Base-by-base conservation (phyloP, 2,888 invertebrate species). In the Cremastobaeus sp. region DNA sequence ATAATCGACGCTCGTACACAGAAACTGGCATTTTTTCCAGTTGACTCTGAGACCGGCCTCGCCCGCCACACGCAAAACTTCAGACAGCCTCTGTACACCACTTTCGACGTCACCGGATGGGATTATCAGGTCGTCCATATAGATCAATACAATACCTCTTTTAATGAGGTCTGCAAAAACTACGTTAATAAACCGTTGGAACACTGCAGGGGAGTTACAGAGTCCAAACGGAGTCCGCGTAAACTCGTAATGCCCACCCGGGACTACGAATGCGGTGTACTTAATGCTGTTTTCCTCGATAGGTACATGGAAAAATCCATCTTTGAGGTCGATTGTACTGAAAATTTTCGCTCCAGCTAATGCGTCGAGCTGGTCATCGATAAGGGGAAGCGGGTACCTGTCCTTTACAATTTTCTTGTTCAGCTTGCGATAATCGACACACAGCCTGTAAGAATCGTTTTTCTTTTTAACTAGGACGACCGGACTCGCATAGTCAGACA, bases 391-490 rank as follows among this genome's bases (percentile, higher is more conserved):
- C 1, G 48, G 48, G 12, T 39, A 54, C 83, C 81, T 3, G n/a
- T n/a, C n/a, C n/a, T n/a, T n/a, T n/a, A n/a, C n/a, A n/a, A n/a
- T n/a, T n/a, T n/a, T n/a, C n/a, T 30, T 32, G 65, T 87, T 87
- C 1, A 86, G 30, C 4, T 14, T 17, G 2, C 84, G 52, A 14
- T 77, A 85, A 54, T 81, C 82, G 0, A 82, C 37, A 28, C 79
- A 80, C 20, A 81, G 37, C 9, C 80, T 35, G 5, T 74, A 14
- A n/a, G 76, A 71, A 1, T 74, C 78, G 5, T 60, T 74, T n/a
- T 25, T 72, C 45, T n/a, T n/a, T n/a, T n/a, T n/a, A n/a, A n/a
- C n/a, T n/a, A n/a, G n/a, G n/a, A n/a, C n/a, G n/a, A n/a, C 48
- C 4, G 78, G 77, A 30, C 71, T 76, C 0, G 76, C 59, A 28